Evolutionary conservation across 2,113 vertebrate species (phyloP).

Genomic region (Calonectris borealis): DNA sequence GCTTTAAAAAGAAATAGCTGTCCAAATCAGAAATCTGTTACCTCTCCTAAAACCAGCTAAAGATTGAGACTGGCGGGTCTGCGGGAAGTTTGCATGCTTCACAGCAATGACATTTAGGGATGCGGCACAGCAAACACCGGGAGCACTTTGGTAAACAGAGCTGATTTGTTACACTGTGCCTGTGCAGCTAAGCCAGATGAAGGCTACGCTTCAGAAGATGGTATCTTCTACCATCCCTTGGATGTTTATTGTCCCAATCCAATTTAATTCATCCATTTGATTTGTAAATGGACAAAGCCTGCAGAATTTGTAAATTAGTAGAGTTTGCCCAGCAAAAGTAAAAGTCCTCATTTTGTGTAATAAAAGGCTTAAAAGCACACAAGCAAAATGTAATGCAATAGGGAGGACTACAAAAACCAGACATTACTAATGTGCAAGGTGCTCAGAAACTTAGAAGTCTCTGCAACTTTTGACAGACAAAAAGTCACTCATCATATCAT

Average conservation of each 20-base stretch:
- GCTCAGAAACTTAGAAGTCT: background rate
- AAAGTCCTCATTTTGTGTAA: background rate
- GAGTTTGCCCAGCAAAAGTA: background rate
- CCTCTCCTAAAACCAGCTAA: background rate
- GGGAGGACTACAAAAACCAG: background rate
- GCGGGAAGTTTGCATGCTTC: accelerated
- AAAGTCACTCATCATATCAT: conserved; percentile 2
- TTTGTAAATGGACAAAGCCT: background rate
- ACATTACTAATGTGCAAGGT: background rate
- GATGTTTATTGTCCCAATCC: background rate
- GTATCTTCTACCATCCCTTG: background rate
- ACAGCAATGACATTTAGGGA: background rate
- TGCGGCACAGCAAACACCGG: background rate
- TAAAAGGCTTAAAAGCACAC: background rate
- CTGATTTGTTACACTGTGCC: background rate
- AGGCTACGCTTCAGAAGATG: background rate
- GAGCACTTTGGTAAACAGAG: background rate
- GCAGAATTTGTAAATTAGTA: background rate
- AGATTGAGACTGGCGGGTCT: background rate
- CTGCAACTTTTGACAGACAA: background rate
- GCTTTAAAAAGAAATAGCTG: background rate
- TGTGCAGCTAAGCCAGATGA: background rate
- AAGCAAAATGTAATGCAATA: background rate
- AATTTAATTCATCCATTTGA: background rate
- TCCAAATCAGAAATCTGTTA: background rate